These are phyloP conservation scores for Zosterops japonicus DNA, from an alignment of 2,113 vertebrate species.

Conservation along the genomic window DNA sequence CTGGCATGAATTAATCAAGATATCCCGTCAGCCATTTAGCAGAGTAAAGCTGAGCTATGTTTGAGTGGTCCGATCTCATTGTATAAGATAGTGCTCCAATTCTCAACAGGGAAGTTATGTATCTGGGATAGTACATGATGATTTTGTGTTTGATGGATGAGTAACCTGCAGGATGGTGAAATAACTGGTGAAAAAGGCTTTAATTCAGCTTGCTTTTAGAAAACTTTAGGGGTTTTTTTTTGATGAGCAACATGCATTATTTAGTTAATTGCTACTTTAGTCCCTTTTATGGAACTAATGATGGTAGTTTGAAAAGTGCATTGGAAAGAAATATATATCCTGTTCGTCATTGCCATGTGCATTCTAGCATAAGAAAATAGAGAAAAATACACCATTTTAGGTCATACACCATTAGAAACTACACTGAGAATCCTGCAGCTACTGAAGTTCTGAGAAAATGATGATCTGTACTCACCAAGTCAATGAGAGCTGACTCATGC, in stretches of 20 bases:
- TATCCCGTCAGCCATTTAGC: neutral
- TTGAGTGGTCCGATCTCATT: neutral
- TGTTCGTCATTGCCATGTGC: neutral
- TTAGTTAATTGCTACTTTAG: slow-evolving; percentile 43
- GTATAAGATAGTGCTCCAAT: neutral
- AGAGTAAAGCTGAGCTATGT: neutral
- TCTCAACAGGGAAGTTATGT: neutral
- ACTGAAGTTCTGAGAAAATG: neutral
- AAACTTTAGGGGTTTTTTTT: neutral
- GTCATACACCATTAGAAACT: neutral
- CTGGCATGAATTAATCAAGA: slow-evolving; percentile 16
- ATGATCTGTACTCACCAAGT: neutral
- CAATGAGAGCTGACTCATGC: slow-evolving; percentile 17
- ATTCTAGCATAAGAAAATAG: neutral
- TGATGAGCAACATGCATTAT: slow-evolving; percentile 19
- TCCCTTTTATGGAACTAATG: slow-evolving; percentile 12
- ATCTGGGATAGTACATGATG: neutral
- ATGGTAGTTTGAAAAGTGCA: neutral
- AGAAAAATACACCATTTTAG: neutral
- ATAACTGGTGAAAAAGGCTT: neutral
- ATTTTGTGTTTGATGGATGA: neutral
- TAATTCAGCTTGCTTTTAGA: neutral
- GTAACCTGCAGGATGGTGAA: neutral
- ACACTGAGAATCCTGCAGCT: neutral
- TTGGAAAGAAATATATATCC: neutral